Conservation (phyloP, 1,140 invertebrate species). For the Calycopis cecrops region DNA sequence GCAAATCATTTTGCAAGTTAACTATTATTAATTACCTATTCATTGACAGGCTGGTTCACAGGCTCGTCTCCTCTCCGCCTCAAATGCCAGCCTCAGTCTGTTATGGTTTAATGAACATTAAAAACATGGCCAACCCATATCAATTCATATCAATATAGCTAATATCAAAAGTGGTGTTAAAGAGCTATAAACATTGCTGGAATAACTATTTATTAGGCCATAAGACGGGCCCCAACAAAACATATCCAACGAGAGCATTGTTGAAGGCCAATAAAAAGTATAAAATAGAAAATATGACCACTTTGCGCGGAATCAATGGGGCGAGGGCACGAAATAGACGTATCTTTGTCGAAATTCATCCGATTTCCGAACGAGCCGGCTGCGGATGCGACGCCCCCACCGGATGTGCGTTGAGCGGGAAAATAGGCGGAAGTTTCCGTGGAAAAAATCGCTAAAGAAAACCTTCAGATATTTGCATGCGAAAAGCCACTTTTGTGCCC, state of each 20-base stretch:
- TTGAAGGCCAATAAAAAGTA: constrained; percentile 44
- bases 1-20: no score
- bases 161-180: constrained; percentile 8
- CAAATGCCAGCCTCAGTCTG: no score
- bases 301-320: constrained; percentile 47
- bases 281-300: constrained; percentile 51
- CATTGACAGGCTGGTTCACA: no score
- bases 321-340: constrained; percentile 29
- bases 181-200: constrained; percentile 4
- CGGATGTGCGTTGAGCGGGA: constrained; percentile 64
- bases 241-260: constrained; percentile 26
- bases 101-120: no score
- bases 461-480: constrained; percentile 62
- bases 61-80: no score
- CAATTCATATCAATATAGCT: constrained; percentile 5
- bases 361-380: constrained; percentile 55
- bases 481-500: constrained; percentile 58
- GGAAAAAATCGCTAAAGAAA: constrained; percentile 57
- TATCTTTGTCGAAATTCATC: constrained; percentile 44
- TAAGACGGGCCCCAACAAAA: constrained; percentile 11
- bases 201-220: constrained; percentile 14
- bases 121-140: no score
- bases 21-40: no score
- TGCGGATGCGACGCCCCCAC: constrained; percentile 43
- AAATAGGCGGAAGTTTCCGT: constrained; percentile 67